phyloP scores from a whole-genome alignment of 2,797 vertebrate genomes.

The Fistularia commersonii region DNA sequence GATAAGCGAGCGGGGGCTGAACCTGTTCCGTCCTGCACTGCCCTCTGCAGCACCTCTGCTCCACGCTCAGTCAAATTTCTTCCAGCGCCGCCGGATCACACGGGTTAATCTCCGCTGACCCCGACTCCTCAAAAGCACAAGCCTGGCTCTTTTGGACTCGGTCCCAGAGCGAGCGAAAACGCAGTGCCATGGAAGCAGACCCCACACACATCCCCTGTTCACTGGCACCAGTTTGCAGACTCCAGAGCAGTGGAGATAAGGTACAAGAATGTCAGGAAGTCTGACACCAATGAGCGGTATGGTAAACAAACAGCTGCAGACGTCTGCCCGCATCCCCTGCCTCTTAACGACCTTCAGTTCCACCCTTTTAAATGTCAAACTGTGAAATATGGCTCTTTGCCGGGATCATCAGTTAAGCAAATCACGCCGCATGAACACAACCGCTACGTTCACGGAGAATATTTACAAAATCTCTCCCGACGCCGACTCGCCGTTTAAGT shows the following conservation, averaged over 20 bases:
- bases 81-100: conserved; percentile 66
- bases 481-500: too few relatives aligned
- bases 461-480: too few relatives aligned
- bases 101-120: conserved; percentile 75
- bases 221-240: conserved; percentile 66
- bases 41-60: conserved; percentile 91
- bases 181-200: conserved; percentile 50
- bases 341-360: conserved; percentile 68
- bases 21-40: conserved; percentile 92
- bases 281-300: conserved; percentile 67
- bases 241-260: conserved; percentile 69
- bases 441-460: background rate
- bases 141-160: conserved; percentile 68
- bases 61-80: conserved; percentile 85
- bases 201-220: conserved; percentile 53
- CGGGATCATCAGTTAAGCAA: conserved; percentile 32
- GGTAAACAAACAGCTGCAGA: conserved; percentile 79
- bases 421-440: conserved; percentile 17
- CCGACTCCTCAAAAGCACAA: conserved; percentile 71
- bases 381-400: conserved; percentile 57
- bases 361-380: conserved; percentile 70
- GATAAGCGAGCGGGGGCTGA: conserved; percentile 91
- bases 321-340: conserved; percentile 69
- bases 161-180: conserved; percentile 52
- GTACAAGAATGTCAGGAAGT: conserved; percentile 80